Conservation (phyloP, 2,797 vertebrate genomes). For the Psittacula derbiana region DNA sequence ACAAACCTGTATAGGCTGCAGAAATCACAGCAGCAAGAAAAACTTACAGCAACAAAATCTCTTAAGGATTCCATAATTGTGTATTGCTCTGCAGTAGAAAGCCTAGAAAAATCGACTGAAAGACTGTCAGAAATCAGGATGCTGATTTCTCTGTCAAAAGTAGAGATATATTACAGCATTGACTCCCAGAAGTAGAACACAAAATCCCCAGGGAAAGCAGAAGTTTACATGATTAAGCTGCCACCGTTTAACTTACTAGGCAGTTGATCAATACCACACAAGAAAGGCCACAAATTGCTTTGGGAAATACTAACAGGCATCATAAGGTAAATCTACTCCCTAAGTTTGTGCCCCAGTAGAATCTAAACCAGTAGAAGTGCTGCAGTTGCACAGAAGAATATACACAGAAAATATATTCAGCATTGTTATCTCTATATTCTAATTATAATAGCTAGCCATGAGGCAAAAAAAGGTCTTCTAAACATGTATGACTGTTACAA, state of each 20-base stretch:
- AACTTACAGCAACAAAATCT: neutral
- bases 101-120: neutral
- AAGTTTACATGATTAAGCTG: neutral
- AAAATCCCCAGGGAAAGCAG: neutral
- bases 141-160: neutral
- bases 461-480: neutral
- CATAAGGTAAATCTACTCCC: neutral
- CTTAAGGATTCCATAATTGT: neutral
- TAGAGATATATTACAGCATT: neutral
- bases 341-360: neutral
- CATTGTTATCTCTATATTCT: neutral
- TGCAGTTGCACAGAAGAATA: neutral
- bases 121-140: neutral
- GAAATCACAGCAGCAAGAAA: neutral
- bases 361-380: neutral
- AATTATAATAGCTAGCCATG: neutral
- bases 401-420: neutral
- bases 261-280: neutral
- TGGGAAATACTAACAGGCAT: slow-evolving; percentile 8
- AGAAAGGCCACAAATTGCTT: neutral
- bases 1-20: neutral
- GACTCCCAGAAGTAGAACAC: neutral
- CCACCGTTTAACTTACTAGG: neutral
- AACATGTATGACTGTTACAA: neutral
- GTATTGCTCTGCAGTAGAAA: neutral